Base-by-base conservation (phyloP, 2,113 vertebrate genomes). In the Sturnus vulgaris region DNA sequence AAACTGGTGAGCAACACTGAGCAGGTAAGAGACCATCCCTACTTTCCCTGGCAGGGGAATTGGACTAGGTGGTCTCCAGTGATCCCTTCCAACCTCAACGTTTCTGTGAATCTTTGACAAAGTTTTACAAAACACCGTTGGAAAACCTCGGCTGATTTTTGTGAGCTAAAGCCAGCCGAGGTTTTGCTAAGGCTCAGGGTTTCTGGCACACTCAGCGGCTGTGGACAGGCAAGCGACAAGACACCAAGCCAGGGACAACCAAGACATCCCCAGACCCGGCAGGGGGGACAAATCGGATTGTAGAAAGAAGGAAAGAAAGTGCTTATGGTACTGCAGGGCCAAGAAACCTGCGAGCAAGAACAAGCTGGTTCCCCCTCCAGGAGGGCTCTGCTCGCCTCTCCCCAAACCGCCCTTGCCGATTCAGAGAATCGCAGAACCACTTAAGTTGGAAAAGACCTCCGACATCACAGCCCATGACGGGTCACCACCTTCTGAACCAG, bases 1-100 rank as follows among this genome's bases (percentile, higher is more conserved):
- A 35, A 35, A 10, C 7, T 2, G 17, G 7, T 0, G 9, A 77
- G n/a, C 3, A 2, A 12, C 16, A 30, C 9, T 0, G 0, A 33
- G 23, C 24, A 27, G 9, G 4, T 18, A 10, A 27, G 10, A 44
- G 25, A 24, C 12, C 4, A 2, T 4, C 49, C 27, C 30, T 5
- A 1, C 17, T 40, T 42, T 42, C 21, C 55, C 27, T 11, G 30
- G 30, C 40, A 49, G 14, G 6, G 18, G 25, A 35, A 25, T 24
- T 28, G 31, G 12, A 42, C 35, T 13, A 39, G 25, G 8, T 9
- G 15, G 6, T 35, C 17, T 55, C n/a, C 12, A 69, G 40, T 7
- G 14, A 40, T 21, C 47, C 21, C 14, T 56, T 49, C 31, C 15
- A 19, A 46, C 17, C 31, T 11, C 4, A 49, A 23, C 3, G 33